Percentiles rank a stretch among this genome's conserved stretches.
These are phyloP conservation scores for Patella depressa DNA, from an alignment of 2,888 invertebrate genomes.

Conservation along the genomic window DNA sequence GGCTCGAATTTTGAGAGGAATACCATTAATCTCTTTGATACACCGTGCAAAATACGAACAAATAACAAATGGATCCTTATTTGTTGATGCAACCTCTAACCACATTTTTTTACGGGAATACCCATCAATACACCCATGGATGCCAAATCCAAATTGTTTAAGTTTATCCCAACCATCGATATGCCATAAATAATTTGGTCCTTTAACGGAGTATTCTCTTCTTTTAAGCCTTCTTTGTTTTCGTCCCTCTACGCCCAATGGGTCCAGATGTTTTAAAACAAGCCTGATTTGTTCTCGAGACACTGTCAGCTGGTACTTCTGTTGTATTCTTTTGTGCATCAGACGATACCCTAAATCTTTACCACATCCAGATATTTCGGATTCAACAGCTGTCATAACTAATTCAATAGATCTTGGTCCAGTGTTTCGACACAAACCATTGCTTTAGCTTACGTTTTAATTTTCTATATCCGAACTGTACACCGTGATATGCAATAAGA, in stretches of 20 bases:
- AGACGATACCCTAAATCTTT: background rate
- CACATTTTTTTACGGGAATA: slow-evolving; percentile 25
- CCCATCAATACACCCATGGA: slow-evolving; percentile 29
- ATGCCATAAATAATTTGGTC: slow-evolving; percentile 28
- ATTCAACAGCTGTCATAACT: background rate
- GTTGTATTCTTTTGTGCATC: background rate
- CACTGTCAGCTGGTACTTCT: slow-evolving; percentile 14
- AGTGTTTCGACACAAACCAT: background rate
- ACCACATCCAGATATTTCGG: background rate
- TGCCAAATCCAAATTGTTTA: slow-evolving; percentile 29
- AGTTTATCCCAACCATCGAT: slow-evolving; percentile 28
- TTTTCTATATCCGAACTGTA: background rate
- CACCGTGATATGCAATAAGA: background rate
- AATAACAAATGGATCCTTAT: slow-evolving; percentile 22
- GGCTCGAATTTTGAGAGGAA: slow-evolving; percentile 22
- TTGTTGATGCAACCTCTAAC: slow-evolving; percentile 19
- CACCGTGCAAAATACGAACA: slow-evolving; percentile 15
- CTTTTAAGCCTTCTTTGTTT: slow-evolving; percentile 2
- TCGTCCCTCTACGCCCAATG: slow-evolving; percentile 9
- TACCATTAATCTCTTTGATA: background rate
- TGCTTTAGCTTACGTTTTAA: background rate
- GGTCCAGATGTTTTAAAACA: slow-evolving; percentile 20
- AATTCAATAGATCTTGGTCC: background rate
- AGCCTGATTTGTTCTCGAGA: background rate
- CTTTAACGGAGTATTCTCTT: slow-evolving; percentile 19